A percentile compares a stretch with the other conserved stretches of the same genome.
Conservation (phyloP, 2,113 vertebrate species). For the Lagopus muta region DNA sequence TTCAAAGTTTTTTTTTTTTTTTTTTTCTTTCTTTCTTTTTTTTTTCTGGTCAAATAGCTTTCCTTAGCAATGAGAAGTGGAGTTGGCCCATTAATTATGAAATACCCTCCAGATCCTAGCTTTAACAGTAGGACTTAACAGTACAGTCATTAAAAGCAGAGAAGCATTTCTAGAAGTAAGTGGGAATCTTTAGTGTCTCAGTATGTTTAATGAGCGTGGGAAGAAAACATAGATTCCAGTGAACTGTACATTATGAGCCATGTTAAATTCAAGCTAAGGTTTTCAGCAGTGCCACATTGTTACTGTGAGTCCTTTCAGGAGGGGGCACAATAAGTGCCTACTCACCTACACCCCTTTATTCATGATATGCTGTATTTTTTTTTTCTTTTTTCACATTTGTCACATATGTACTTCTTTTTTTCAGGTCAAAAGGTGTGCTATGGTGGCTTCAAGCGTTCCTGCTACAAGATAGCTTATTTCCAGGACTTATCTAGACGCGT, state of each 20-base stretch:
- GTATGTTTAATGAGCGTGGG: not conserved
- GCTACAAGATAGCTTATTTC: slow-evolving; percentile 97
- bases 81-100: not conserved
- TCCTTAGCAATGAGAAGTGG: not conserved
- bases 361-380: not conserved
- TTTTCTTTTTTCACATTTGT: not conserved
- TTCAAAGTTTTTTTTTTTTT: not conserved
- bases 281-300: not conserved
- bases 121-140: not conserved
- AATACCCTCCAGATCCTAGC: not conserved
- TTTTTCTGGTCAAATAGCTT: not conserved
- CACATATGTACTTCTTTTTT: not conserved
- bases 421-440: slow-evolving; percentile 93
- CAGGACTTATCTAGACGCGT: slow-evolving; percentile 91
- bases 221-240: not conserved
- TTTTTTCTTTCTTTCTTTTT: not conserved
- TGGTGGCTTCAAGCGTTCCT: slow-evolving; percentile 78
- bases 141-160: not conserved
- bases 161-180: not conserved
- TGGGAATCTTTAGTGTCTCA: not conserved
- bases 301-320: accelerated
- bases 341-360: not conserved
- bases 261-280: not conserved
- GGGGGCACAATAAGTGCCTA: not conserved
- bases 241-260: not conserved